Evolutionary conservation across 2,888 invertebrate species (phyloP), one percentile per base, ranked within the genome.

Genomic region (Piscicola geometra): DNA sequence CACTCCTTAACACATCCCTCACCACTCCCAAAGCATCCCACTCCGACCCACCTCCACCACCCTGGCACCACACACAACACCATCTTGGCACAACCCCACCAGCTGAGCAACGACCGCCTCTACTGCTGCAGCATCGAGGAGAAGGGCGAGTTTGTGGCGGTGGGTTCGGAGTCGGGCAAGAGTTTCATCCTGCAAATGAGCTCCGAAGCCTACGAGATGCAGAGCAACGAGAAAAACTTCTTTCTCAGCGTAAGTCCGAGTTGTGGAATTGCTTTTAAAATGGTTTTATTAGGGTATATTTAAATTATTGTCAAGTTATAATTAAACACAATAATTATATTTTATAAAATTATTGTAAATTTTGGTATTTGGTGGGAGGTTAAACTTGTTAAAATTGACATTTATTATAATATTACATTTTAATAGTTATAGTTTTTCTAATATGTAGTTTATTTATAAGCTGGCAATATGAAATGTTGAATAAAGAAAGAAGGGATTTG

Each of bases 111-210:
- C 50, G 56, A 71, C 30, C 56, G 71, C 1, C 32, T 76, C 12
- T 32, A 47, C 64, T 76, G 66, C 66, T 47, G 71, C 64, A 36
- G 68, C 41, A 71, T 71, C n/a, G 60, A 76, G 41, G 76, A 76
- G 36, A 71, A 64, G 28, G 76, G 76, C 0, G 71, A 76, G 56
- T 66, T 76, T 25, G 66, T 76, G 35, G 71, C 71, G 60, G 76
- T 76, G 21, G 76, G 76, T 12, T 71, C 76, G 9, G 64, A 76
- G 32, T 32, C 64, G 3, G 76, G 76, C 25, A 25, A 18, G 35
- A 50, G 60, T 15, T 47, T 50, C 76, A 60, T 76, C n/a, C 64
- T 76, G 32, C 60, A 76, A 30, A 41, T 76, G 50, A 76, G 71
- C 47, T 50, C 52, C 9, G 76, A 71, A 47, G 71, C 71, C 15